These are phyloP conservation scores for Poecilia picta DNA, from an alignment of 2,797 vertebrate genomes.

Conservation along the genomic window DNA sequence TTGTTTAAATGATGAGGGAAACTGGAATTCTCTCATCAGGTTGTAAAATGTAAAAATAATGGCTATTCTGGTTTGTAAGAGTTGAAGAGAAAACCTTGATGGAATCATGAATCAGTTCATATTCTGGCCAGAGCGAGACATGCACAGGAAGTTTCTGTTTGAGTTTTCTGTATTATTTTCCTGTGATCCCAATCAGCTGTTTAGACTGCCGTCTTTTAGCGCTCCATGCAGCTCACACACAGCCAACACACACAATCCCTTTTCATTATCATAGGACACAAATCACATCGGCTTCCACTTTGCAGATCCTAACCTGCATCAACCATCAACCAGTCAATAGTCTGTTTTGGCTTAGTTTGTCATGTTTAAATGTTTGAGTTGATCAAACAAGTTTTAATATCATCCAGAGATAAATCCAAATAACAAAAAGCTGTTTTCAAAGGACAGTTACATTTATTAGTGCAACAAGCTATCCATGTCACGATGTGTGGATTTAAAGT, in stretches of 20 bases:
- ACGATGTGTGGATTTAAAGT: no score
- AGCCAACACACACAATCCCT: not conserved
- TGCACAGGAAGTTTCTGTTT: constrained; percentile 21
- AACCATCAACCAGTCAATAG: not conserved
- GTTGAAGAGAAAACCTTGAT: not conserved
- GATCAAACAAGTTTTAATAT: not conserved
- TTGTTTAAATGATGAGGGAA: not conserved
- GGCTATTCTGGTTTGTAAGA: not conserved
- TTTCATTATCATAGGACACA: not conserved
- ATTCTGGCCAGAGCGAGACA: not conserved
- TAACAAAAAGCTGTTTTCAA: not conserved
- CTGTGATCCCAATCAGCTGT: constrained; percentile 55
- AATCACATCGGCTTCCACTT: not conserved
- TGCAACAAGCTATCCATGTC: not conserved
- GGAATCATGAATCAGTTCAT: not conserved
- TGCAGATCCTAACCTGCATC: not conserved
- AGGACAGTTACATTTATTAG: not conserved
- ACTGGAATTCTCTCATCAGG: not conserved
- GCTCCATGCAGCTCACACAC: constrained; percentile 25
- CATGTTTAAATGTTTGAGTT: not conserved
- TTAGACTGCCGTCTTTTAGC: constrained; percentile 32
- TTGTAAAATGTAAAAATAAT: not conserved
- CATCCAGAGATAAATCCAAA: not conserved
- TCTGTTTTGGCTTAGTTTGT: not conserved
- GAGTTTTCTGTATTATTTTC: constrained; percentile 32